Conservation (phyloP, 35 echinoderm and acorn worm species). For the Diadema setosum region DNA sequence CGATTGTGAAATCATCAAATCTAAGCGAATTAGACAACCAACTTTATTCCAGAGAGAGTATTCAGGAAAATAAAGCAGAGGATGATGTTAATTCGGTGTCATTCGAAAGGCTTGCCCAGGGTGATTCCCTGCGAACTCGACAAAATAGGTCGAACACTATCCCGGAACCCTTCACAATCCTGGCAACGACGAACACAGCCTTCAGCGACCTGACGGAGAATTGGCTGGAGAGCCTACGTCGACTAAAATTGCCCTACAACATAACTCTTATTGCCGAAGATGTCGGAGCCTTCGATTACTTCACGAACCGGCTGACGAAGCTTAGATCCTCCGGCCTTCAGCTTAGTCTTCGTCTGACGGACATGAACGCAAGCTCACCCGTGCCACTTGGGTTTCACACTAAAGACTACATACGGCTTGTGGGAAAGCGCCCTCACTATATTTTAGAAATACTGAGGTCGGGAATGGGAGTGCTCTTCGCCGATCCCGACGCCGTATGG, state of each 20-base stretch:
- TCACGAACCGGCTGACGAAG: neutral
- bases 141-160: too few species aligned
- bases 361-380: neutral
- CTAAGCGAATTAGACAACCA: too few species aligned
- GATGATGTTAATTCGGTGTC: too few species aligned
- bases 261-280: neutral
- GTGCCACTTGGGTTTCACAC: neutral
- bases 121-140: too few species aligned
- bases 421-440: neutral
- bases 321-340: neutral
- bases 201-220: constrained; percentile 70
- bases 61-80: too few species aligned
- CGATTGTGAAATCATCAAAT: too few species aligned
- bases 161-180: neutral
- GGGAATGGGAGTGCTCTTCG: constrained; percentile 16
- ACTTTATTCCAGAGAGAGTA: too few species aligned
- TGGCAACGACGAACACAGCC: constrained; percentile 55
- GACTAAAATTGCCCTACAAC: constrained; percentile 25
- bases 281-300: neutral
- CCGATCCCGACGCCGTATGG: constrained; percentile 40
- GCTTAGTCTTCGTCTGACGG: neutral
- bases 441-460: neutral
- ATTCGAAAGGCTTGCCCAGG: too few species aligned
- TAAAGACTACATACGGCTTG: neutral
- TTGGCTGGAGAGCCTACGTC: constrained; percentile 60